These are phyloP conservation scores for Lacerta viridis DNA, from an alignment of 2,797 vertebrate species.

Conservation along the genomic window DNA sequence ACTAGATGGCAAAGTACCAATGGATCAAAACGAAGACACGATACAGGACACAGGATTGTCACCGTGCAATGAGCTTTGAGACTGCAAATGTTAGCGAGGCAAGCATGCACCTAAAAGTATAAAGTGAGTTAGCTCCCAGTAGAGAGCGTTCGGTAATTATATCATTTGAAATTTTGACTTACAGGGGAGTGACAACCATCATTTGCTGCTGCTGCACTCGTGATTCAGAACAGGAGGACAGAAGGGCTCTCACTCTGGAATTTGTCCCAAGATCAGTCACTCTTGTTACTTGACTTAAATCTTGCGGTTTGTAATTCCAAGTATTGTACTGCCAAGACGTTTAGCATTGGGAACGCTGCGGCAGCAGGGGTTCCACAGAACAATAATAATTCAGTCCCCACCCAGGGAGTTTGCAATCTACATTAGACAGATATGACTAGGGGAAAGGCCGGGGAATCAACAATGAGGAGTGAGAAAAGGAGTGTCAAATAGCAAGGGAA, in stretches of 20 bases:
- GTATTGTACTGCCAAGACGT: background rate
- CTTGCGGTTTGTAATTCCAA: background rate
- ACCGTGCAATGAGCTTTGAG: slow-evolving; percentile 37
- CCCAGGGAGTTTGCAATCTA: background rate
- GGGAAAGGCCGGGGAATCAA: background rate
- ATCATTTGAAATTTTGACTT: background rate
- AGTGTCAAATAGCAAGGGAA: background rate
- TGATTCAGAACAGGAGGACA: background rate
- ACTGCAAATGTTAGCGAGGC: background rate
- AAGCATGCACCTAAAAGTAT: background rate
- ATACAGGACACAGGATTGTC: slow-evolving; percentile 30
- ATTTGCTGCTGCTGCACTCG: background rate
- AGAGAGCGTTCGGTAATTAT: background rate
- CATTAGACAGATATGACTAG: background rate
- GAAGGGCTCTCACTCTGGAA: background rate
- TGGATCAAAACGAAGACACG: slow-evolving; percentile 50
- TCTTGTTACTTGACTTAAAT: background rate
- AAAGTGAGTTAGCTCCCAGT: background rate
- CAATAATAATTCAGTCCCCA: background rate
- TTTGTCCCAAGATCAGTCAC: background rate
- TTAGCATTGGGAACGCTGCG: background rate
- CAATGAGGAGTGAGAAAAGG: background rate
- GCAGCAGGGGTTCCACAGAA: background rate
- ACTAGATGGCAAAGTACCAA: slow-evolving; percentile 56
- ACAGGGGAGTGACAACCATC: background rate